These are phyloP conservation scores for Eulacestoma nigropectus DNA, from an alignment of 2,113 vertebrate species.

Conservation along the genomic window DNA sequence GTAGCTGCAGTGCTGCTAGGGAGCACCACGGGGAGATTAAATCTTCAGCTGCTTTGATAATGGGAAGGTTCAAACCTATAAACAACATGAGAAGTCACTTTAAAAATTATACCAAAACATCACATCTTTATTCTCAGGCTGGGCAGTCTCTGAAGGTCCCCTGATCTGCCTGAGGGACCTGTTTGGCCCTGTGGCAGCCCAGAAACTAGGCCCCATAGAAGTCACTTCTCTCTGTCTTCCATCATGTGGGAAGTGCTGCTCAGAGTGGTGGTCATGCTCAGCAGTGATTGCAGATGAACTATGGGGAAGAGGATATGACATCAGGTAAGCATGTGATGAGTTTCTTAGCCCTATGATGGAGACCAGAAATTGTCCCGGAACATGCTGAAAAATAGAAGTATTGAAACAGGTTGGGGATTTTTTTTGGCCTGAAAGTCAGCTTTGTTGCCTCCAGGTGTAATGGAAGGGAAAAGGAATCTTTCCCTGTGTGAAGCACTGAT, in stretches of 20 bases:
- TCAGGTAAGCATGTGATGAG: neutral
- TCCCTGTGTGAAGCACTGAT: rapidly evolving
- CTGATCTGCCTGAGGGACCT: neutral
- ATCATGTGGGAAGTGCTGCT: neutral
- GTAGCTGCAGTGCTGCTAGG: neutral
- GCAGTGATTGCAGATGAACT: neutral
- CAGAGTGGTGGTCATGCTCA: neutral
- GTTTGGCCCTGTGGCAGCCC: neutral
- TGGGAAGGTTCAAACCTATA: neutral
- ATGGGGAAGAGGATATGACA: neutral
- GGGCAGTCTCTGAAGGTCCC: neutral
- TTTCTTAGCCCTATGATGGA: neutral
- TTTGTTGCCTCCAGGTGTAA: neutral
- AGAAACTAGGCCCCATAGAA: neutral
- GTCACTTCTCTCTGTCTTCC: neutral
- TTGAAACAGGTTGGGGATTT: rapidly evolving
- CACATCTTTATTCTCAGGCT: neutral
- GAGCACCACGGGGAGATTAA: neutral
- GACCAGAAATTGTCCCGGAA: neutral
- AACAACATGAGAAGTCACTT: neutral
- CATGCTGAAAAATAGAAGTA: neutral
- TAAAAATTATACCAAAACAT: neutral
- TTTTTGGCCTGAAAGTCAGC: neutral
- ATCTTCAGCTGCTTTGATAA: neutral
- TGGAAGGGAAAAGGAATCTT: neutral